These are phyloP conservation scores for Varanus komodoensis DNA, from an alignment of 2,113 vertebrate genomes.

Conservation along the genomic window DNA sequence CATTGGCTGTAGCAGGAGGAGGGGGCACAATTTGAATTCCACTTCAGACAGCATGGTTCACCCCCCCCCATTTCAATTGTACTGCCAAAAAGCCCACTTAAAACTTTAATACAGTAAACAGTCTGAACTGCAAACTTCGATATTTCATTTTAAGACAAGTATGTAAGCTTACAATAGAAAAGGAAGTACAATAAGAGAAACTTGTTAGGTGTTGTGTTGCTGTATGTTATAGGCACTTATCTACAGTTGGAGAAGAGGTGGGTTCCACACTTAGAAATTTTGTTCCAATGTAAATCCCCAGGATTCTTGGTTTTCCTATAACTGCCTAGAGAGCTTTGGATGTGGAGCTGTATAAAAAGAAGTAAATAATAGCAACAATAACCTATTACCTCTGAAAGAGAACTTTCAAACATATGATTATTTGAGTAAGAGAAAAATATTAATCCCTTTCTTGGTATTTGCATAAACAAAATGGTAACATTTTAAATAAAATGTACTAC, in stretches of 20 bases:
- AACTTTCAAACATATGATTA: constrained; percentile 28
- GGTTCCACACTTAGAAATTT: constrained; percentile 32
- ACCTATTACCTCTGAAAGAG: background rate
- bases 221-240: constrained; percentile 53
- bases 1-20: background rate
- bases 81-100: constrained; percentile 55
- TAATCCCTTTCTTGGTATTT: background rate
- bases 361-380: background rate
- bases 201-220: constrained; percentile 52
- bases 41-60: background rate
- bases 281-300: constrained; percentile 43
- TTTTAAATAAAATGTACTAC: background rate
- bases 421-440: constrained; percentile 11
- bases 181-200: constrained; percentile 44
- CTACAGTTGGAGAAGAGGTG: constrained; percentile 38
- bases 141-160: constrained; percentile 50
- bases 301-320: background rate
- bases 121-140: constrained; percentile 41
- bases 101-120: constrained; percentile 57
- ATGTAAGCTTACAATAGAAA: constrained; percentile 23
- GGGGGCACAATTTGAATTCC: background rate
- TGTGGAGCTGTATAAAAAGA: too few species aligned
- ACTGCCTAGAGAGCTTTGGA: background rate
- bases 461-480: background rate
- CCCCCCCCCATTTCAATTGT: background rate